Evolutionary conservation across 1,140 invertebrate genomes (phyloP).

Genomic region (Pomacea maculata): DNA sequence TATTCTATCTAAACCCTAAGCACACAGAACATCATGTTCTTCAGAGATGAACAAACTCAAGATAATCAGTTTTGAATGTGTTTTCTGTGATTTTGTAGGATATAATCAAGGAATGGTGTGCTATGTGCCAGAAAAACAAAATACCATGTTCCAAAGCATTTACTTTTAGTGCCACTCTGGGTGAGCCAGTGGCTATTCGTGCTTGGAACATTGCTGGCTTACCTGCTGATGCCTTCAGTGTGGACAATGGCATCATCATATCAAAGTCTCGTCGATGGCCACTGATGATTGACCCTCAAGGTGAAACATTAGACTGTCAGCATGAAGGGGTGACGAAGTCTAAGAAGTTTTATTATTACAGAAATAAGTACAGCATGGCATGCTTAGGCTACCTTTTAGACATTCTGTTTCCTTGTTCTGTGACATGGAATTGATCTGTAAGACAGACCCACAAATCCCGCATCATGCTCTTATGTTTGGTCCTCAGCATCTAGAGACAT

Average conservation of each 20-base stretch:
- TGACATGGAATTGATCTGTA: not conserved
- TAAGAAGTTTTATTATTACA: not conserved
- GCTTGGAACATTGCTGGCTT: conserved; percentile 59
- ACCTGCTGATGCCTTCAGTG: conserved; percentile 57
- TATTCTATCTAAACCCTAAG: too few species aligned
- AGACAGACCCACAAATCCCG: not conserved
- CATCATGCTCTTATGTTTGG: not conserved
- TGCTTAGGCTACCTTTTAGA: not conserved
- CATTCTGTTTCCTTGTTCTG: not conserved
- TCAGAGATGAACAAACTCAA: too few species aligned
- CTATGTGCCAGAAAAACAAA: conserved; percentile 21
- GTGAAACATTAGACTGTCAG: conserved; percentile 20
- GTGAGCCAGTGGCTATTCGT: conserved; percentile 53
- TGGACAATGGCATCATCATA: conserved; percentile 60
- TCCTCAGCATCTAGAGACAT: not conserved
- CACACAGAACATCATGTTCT: too few species aligned
- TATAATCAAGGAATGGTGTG: not conserved
- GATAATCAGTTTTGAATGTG: too few species aligned
- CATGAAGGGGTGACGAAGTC: too few species aligned
- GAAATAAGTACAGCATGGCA: not conserved
- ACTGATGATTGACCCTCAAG: conserved; percentile 60
- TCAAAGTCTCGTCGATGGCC: conserved; percentile 54
- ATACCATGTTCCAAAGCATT: conserved; percentile 52
- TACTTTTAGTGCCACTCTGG: conserved; percentile 49
- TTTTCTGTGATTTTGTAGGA: not conserved